Evolutionary conservation across 2,113 vertebrate genomes (phyloP).

Genomic region (Alligator mississippiensis): DNA sequence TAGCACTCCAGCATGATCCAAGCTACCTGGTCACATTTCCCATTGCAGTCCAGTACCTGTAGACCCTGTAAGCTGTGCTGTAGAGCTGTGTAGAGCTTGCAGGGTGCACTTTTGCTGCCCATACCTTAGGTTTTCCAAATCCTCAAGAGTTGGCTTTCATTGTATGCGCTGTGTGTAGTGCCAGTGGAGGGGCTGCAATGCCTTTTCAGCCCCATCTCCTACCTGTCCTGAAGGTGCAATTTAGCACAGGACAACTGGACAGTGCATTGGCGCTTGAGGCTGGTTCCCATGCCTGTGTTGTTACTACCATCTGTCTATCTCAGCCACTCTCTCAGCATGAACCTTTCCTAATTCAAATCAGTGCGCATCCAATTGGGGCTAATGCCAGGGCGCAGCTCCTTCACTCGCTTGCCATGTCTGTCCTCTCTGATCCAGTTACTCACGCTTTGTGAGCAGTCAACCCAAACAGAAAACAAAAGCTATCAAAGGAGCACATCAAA

Average conservation of each 20-base stretch:
- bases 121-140: not conserved
- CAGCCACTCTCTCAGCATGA: not conserved
- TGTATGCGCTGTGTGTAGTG: not conserved
- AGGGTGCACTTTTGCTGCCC: not conserved
- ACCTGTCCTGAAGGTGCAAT: not conserved
- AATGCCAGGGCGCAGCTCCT: not conserved
- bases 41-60: not conserved
- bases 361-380: not conserved
- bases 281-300: not conserved
- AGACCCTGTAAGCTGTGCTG: not conserved
- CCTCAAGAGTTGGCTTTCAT: not conserved
- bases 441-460: not conserved
- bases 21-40: not conserved
- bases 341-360: not conserved
- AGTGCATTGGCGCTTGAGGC: not conserved
- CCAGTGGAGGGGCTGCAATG: not conserved
- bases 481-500: conserved; percentile 8
- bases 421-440: not conserved
- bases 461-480: conserved; percentile 19
- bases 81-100: not conserved
- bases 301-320: not conserved
- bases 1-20: not conserved
- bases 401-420: too few relatives aligned
- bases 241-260: not conserved
- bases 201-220: not conserved